Evolutionary conservation across 2,797 vertebrate species (phyloP).

Genomic region (Pangasius krempfi): DNA sequence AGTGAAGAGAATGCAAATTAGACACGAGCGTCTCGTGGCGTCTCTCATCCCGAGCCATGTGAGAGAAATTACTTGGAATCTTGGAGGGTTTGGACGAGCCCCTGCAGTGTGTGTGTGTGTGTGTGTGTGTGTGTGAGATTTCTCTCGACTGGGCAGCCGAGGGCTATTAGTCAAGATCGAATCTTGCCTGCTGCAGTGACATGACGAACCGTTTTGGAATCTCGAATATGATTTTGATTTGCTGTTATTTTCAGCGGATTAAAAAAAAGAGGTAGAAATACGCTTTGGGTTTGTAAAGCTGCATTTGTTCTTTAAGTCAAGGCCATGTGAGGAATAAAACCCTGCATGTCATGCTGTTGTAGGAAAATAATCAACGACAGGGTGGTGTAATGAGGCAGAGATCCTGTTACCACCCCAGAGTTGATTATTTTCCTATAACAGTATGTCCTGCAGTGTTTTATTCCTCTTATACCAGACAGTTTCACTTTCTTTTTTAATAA

Average conservation of each 20-base stretch:
- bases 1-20: conserved; percentile 47
- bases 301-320: neutral
- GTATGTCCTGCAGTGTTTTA: neutral
- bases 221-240: conserved; percentile 34
- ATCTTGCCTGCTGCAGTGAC: conserved; percentile 3
- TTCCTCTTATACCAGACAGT: neutral
- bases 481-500: no score
- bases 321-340: neutral
- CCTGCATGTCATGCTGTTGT: neutral
- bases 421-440: conserved; percentile 2
- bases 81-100: neutral
- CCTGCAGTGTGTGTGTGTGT: neutral
- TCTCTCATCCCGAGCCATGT: conserved; percentile 27
- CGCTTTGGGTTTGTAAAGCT: neutral
- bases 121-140: neutral
- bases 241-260: conserved; percentile 22
- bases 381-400: neutral
- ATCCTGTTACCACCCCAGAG: neutral
- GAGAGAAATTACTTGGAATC: conserved; percentile 34
- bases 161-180: conserved; percentile 29
- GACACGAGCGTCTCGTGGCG: conserved; percentile 6
- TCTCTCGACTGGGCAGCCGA: neutral
- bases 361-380: neutral
- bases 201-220: conserved; percentile 16
- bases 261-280: neutral